Evolutionary conservation across 2,888 invertebrate genomes (phyloP), one percentile per base, ranked within the genome.

Genomic region (Cantharis flavilabris): DNA sequence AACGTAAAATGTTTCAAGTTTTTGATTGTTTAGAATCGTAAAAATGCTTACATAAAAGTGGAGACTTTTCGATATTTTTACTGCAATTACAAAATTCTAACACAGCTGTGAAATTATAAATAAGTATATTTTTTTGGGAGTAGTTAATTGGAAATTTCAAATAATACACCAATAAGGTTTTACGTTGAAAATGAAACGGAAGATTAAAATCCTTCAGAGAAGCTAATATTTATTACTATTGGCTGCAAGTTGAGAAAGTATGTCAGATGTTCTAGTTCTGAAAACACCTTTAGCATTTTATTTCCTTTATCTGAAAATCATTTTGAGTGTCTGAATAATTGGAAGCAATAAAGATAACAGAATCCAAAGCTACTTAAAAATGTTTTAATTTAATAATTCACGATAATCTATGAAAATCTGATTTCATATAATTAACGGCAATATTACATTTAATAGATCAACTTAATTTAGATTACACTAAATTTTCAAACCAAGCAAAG

Each of bases 181-280:
- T 2, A 9, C 49, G 72, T 20, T 16, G 72, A 49, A 72, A 72
- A 23, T 33, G 67, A 72, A 64, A 72, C 62, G 71, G 20, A 72
- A 65, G 65, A 72, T 72, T 20, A 72, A 67, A 72, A 67, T 23
- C 67, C 49, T 72, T 33, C 62, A 71, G 73, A 77, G 76, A 62
- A 70, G 75, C 73, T 76, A 70, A 78, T 72, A 76, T 76, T 78
- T 78, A 76, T 76, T 76, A 73, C 76, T 73, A 76, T 76, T 73
- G 73, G 76, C 49, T 71, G 71, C 62, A 76, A 76, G 73, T 76
- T 78, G 76, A 76, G 73, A 76, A 78, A 78, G 73, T 73, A 76
- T 70, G 78, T 73, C 76, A 73, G 76, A 78, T 76, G 67, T 76
- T 72, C 73, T 71, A 65, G 70, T 72, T 76, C 18, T 65, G 30